Conservation (phyloP, 1,140 invertebrate species). For the Pseudomyrmex pallidus region DNA sequence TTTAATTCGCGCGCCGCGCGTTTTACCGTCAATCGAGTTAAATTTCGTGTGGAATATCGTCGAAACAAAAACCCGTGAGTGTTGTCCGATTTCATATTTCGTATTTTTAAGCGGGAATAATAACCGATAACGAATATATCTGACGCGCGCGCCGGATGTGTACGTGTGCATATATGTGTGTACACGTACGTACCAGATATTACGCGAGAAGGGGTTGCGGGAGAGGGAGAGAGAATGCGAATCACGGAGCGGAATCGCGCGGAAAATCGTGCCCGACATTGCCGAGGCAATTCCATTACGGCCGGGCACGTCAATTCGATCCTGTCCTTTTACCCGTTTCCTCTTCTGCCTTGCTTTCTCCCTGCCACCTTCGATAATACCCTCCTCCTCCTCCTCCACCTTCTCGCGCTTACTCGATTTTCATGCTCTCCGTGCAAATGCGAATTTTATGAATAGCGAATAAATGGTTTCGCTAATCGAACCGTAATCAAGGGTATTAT, state of each 20-base stretch:
- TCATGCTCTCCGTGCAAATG: neutral
- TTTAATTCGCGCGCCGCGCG: conserved; percentile 33
- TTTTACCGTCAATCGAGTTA: conserved; percentile 21
- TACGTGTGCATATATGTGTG: neutral
- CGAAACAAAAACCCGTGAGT: conserved; percentile 13
- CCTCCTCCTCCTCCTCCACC: neutral
- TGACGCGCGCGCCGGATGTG: neutral
- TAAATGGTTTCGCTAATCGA: conserved; percentile 64
- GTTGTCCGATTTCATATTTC: conserved; percentile 44
- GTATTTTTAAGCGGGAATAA: conserved; percentile 55
- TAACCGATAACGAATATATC: conserved; percentile 53
- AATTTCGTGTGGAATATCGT: conserved; percentile 35
- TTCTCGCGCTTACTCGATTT: conserved; percentile 7
- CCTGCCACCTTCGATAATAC: too few species aligned
- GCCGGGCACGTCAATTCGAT: conserved; percentile 62
- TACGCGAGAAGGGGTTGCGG: conserved; percentile 7
- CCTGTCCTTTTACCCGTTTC: conserved; percentile 46
- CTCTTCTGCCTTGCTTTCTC: conserved; percentile 18
- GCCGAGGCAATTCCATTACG: conserved; percentile 67
- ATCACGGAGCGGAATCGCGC: conserved; percentile 66
- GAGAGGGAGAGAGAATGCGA: conserved; percentile 52
- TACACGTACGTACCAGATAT: too few species aligned
- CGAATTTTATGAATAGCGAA: conserved; percentile 63
- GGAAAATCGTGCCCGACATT: conserved; percentile 68
- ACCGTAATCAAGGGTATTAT: conserved; percentile 60